These are phyloP conservation scores for Cichlasoma orientale DNA, from an alignment of 2,797 vertebrate genomes.

Conservation along the genomic window DNA sequence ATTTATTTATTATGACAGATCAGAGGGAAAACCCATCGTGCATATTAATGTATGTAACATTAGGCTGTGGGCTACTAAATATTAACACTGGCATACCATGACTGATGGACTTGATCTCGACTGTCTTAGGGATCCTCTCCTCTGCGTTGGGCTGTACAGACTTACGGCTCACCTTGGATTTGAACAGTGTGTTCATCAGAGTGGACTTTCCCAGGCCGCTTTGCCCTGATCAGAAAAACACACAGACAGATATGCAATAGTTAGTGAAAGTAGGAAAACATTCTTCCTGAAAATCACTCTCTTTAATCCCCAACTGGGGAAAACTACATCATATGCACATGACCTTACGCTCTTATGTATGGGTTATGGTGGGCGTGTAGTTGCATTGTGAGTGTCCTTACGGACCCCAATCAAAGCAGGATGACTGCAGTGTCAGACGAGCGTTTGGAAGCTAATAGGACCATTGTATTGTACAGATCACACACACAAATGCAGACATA, in stretches of 20 bases:
- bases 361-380: background rate
- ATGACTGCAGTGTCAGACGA: constrained; percentile 58
- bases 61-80: background rate
- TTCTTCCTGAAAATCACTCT: background rate
- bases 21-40: background rate
- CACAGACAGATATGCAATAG: constrained; percentile 29
- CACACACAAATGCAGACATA: constrained; percentile 30
- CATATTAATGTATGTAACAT: background rate
- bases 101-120: constrained; percentile 96
- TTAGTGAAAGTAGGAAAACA: constrained; percentile 11
- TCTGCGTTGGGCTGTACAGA: constrained; percentile 86
- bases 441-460: constrained; percentile 33
- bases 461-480: constrained; percentile 47
- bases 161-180: constrained; percentile 97
- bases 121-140: constrained; percentile 94
- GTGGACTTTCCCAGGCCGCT: constrained; percentile 97
- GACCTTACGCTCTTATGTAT: background rate
- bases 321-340: constrained; percentile 3
- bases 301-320: background rate
- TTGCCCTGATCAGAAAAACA: constrained; percentile 84
- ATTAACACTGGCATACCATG: constrained; percentile 80
- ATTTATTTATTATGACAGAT: background rate
- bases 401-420: constrained; percentile 12
- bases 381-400: background rate
- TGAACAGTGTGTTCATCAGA: constrained; percentile 98